Evolutionary conservation across 2,797 vertebrate genomes (phyloP).

Genomic region (Meda fulgida): DNA sequence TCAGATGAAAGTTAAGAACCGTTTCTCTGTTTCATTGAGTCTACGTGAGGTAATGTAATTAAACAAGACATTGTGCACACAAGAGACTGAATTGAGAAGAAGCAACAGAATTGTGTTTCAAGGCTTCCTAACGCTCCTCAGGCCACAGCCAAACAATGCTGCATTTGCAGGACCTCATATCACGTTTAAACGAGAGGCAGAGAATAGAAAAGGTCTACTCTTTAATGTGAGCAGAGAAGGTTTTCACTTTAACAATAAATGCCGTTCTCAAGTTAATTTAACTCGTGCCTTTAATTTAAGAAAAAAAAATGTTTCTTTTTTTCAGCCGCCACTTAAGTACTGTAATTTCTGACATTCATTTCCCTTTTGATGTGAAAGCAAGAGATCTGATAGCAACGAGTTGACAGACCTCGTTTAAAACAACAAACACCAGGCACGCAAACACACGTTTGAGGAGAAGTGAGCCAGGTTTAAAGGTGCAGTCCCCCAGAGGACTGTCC

Average conservation of each 20-base stretch:
- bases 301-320: not conserved
- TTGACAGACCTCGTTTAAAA: not conserved
- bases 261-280: not conserved
- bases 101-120: not conserved
- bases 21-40: constrained; percentile 59
- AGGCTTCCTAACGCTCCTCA: constrained; percentile 41
- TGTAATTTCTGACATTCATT: constrained; percentile 4
- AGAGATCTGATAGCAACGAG: not conserved
- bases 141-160: constrained; percentile 32
- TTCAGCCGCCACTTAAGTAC: not conserved
- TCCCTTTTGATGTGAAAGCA: not conserved
- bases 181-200: constrained; percentile 21
- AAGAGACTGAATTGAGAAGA: constrained; percentile 10
- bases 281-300: not conserved
- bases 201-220: not conserved
- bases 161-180: constrained; percentile 18
- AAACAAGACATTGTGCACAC: not conserved
- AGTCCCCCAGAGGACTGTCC: constrained; percentile 65
- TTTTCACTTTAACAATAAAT: constrained; percentile 19
- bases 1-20: constrained; percentile 72
- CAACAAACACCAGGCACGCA: not conserved
- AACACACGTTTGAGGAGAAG: constrained; percentile 21
- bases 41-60: constrained; percentile 58
- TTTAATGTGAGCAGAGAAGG: not conserved
- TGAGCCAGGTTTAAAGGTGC: constrained; percentile 59